Conservation (phyloP, 2,113 vertebrate genomes). For the Opisthocomus hoazin region DNA sequence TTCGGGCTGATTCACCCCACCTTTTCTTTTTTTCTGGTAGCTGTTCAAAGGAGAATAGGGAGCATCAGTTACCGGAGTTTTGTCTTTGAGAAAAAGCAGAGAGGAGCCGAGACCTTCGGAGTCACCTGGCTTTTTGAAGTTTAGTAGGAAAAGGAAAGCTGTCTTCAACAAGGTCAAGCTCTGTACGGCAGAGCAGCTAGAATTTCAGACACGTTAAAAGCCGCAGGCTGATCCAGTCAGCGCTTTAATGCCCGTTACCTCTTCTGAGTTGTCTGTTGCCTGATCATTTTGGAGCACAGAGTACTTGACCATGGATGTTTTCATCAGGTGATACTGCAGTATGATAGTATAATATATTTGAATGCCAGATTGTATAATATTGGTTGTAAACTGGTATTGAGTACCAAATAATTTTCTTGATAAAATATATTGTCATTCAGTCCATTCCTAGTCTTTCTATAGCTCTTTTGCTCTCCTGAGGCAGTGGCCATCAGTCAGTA, state of each 20-base stretch:
- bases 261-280: not conserved
- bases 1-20: not conserved
- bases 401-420: not conserved
- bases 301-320: not conserved
- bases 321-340: not conserved
- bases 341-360: not conserved
- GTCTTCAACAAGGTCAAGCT: not conserved
- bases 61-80: not conserved
- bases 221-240: not conserved
- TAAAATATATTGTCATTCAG: not conserved
- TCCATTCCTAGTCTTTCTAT: not conserved
- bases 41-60: not conserved
- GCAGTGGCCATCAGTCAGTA: not conserved
- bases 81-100: not conserved
- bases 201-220: fast-evolving
- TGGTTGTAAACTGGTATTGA: not conserved
- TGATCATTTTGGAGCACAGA: not conserved
- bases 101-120: not conserved
- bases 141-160: not conserved
- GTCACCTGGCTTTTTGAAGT: not conserved
- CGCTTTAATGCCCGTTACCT: not conserved
- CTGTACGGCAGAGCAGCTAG: not conserved
- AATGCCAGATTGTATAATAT: not conserved
- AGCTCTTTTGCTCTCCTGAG: not conserved
- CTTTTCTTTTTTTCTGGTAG: not conserved